A percentile compares a stretch with the other conserved stretches of the same genome.
These are phyloP conservation scores for Plusia festucae DNA, from an alignment of 2,888 invertebrate genomes.

Conservation along the genomic window DNA sequence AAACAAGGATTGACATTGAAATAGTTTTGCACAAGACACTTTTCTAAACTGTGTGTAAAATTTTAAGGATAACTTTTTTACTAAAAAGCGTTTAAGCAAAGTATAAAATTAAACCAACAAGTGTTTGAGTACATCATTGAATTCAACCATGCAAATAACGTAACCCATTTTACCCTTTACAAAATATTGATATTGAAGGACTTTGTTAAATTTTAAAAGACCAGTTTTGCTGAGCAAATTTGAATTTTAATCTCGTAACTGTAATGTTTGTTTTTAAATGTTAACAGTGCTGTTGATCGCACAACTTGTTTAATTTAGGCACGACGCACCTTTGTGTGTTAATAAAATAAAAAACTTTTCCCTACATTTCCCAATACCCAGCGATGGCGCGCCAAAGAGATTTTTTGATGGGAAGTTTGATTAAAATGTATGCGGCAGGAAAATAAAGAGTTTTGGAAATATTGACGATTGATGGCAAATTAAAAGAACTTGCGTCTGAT, in stretches of 20 bases:
- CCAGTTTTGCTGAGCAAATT: slow-evolving; percentile 45
- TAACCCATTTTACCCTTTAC: slow-evolving; percentile 67
- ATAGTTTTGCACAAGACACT: no score
- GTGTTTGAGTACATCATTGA: slow-evolving; percentile 63
- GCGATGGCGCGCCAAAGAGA: slow-evolving; percentile 66
- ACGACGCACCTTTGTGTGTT: slow-evolving; percentile 74
- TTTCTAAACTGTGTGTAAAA: no score
- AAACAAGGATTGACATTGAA: no score
- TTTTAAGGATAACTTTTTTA: no score
- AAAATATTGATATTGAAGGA: slow-evolving; percentile 73
- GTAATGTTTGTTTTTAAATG: slow-evolving; percentile 64
- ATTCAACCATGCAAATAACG: slow-evolving; percentile 67
- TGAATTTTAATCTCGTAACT: slow-evolving; percentile 53
- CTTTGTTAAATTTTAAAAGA: slow-evolving; percentile 62
- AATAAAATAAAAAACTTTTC: slow-evolving; percentile 68
- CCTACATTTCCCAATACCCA: slow-evolving; percentile 65
- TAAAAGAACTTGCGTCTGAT: slow-evolving; percentile 5
- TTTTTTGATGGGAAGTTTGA: slow-evolving; percentile 60
- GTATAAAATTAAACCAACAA: slow-evolving; percentile 44
- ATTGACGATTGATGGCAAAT: slow-evolving; percentile 28
- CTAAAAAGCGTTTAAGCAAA: slow-evolving; percentile 12
- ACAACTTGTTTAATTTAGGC: slow-evolving; percentile 76
- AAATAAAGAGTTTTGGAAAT: slow-evolving; percentile 48
- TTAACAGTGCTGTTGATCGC: slow-evolving; percentile 51
- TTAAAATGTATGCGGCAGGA: slow-evolving; percentile 55